phyloP scores from a whole-genome alignment of 2,113 vertebrate species.

The Gracilinanus agilis region DNA sequence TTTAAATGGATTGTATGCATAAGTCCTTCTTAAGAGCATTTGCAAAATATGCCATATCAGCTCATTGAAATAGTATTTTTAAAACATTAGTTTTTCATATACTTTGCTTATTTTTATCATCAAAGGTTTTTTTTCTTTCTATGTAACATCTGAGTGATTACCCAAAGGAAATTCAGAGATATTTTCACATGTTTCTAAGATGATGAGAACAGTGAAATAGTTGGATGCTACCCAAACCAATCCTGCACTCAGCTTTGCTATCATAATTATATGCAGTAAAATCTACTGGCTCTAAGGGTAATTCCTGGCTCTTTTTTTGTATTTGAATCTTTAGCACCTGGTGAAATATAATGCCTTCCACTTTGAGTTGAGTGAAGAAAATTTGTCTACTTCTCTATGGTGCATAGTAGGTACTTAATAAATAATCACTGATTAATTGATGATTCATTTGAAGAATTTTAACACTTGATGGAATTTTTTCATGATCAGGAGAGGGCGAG shows the following conservation, averaged over 20 bases:
- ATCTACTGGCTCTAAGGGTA: not conserved
- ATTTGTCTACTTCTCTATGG: not conserved
- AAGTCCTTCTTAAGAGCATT: not conserved
- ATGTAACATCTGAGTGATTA: not conserved
- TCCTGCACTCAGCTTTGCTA: not conserved
- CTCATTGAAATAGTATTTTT: constrained; percentile 3
- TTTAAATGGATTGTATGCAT: constrained; percentile 27
- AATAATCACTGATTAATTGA: not conserved
- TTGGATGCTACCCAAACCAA: not conserved
- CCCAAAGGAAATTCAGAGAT: not conserved
- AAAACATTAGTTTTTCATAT: constrained; percentile 22
- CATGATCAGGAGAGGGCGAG: not conserved
- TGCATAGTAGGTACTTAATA: not conserved
- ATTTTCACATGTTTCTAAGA: not conserved
- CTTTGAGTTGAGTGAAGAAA: not conserved
- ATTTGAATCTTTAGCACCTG: not conserved
- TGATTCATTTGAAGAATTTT: not conserved
- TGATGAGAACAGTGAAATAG: not conserved
- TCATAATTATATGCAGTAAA: not conserved
- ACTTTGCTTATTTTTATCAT: not conserved
- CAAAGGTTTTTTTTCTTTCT: not conserved
- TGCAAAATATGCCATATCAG: constrained; percentile 17
- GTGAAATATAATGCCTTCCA: not conserved
- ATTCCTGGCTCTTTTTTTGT: not conserved
- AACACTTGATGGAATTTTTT: not conserved